Evolutionary conservation across 2,888 invertebrate species (phyloP).

Genomic region (Mythimna loreyi): DNA sequence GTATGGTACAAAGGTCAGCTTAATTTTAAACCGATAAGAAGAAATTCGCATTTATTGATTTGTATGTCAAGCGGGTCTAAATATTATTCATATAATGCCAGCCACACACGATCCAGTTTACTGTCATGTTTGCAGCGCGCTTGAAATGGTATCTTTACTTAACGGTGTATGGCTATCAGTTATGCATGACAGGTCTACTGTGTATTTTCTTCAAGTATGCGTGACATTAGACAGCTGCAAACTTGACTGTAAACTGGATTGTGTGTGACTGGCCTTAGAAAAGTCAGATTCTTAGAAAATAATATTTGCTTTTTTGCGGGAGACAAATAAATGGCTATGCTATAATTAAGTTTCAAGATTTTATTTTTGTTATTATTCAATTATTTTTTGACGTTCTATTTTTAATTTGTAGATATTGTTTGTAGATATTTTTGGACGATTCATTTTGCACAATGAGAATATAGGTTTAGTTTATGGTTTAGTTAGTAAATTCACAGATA

Average conservation of each 20-base stretch:
- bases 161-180: too few species aligned
- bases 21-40: too few species aligned
- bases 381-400: conserved; percentile 9
- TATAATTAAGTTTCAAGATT: conserved; percentile 30
- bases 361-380: conserved; percentile 45
- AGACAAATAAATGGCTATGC: conserved; percentile 22
- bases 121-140: too few species aligned
- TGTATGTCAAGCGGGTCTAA: neutral
- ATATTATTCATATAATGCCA: neutral
- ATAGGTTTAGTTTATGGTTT: conserved; percentile 5
- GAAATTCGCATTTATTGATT: neutral
- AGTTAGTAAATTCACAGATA: conserved; percentile 15
- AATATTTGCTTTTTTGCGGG: neutral
- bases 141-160: too few species aligned
- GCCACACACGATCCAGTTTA: too few species aligned
- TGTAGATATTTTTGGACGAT: conserved; percentile 15
- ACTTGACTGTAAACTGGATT: too few species aligned
- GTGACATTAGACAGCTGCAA: too few species aligned
- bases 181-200: too few species aligned
- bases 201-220: too few species aligned
- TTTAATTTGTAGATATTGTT: conserved; percentile 12
- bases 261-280: too few species aligned
- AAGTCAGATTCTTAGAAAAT: neutral
- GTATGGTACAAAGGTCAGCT: too few species aligned
- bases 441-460: conserved; percentile 30